Conservation (phyloP, 2,797 vertebrate genomes). For the Phrynocephalus forsythii region DNA sequence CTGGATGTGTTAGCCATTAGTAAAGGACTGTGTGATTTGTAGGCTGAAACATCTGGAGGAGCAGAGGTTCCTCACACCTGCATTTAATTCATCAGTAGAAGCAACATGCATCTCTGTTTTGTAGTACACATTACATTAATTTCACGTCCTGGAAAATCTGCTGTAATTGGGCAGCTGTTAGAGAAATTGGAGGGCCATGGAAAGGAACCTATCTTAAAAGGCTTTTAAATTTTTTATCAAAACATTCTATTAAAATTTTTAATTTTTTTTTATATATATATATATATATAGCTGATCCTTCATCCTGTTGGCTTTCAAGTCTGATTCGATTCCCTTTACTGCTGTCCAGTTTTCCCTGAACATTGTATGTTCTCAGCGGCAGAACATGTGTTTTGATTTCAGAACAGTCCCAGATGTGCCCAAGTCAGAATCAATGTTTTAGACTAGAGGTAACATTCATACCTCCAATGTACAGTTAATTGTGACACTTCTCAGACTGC, state of each 20-base stretch:
- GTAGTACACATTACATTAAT: not conserved
- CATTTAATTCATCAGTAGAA: not conserved
- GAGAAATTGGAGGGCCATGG: too few relatives aligned
- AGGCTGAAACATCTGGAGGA: not conserved
- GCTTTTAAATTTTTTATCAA: not conserved
- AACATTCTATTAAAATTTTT: too few relatives aligned
- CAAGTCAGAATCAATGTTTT: not conserved
- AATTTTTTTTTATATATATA: not conserved
- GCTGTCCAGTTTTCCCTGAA: not conserved
- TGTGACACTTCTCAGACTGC: not conserved
- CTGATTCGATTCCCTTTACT: not conserved
- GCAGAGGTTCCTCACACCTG: not conserved
- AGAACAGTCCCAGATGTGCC: not conserved
- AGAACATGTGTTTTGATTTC: not conserved
- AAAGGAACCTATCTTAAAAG: not conserved
- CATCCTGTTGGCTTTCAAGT: not conserved
- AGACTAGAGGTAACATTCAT: not conserved
- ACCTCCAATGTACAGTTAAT: not conserved
- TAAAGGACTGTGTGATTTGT: not conserved
- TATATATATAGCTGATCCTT: not conserved
- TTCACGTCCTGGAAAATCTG: not conserved
- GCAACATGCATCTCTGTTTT: not conserved
- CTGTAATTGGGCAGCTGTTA: too few relatives aligned
- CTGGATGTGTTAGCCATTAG: not conserved
- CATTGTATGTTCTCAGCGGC: not conserved